Evolutionary conservation across 2,888 invertebrate genomes (phyloP).

Genomic region (Periphyllus acericola): DNA sequence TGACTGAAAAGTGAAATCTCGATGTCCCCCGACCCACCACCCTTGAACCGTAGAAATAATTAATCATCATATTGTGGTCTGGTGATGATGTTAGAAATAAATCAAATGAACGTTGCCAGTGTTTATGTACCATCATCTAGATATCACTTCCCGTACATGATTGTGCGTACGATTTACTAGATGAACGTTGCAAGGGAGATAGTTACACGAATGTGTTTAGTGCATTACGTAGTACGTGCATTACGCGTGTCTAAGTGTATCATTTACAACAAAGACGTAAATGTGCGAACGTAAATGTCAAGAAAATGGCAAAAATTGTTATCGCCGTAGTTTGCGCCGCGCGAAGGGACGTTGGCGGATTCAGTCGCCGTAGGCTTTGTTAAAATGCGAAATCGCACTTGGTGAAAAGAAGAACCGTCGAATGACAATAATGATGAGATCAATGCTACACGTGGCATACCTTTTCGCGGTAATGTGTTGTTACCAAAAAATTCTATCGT

Average conservation of each 20-base stretch:
- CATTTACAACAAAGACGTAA: background rate
- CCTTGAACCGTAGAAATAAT: background rate
- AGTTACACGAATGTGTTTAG: background rate
- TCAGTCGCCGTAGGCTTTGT: background rate
- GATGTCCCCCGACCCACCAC: no score
- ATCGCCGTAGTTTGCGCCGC: no score
- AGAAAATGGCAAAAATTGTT: background rate
- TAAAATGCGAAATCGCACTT: background rate
- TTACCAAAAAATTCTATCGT: no score
- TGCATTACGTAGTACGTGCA: background rate
- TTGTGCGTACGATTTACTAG: background rate
- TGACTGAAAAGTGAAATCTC: no score
- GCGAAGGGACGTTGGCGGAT: no score
- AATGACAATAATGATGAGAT: no score
- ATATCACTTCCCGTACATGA: background rate
- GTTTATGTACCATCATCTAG: background rate
- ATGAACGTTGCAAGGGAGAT: background rate
- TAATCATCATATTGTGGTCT: background rate
- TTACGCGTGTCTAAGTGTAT: constrained; percentile 16
- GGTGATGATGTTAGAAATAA: background rate
- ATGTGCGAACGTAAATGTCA: no score
- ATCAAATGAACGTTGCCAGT: background rate
- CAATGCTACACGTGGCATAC: no score
- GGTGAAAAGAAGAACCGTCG: background rate
- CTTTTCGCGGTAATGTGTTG: no score